phyloP scores from a whole-genome alignment of 1,140 invertebrate species.

The Formica exsecta region DNA sequence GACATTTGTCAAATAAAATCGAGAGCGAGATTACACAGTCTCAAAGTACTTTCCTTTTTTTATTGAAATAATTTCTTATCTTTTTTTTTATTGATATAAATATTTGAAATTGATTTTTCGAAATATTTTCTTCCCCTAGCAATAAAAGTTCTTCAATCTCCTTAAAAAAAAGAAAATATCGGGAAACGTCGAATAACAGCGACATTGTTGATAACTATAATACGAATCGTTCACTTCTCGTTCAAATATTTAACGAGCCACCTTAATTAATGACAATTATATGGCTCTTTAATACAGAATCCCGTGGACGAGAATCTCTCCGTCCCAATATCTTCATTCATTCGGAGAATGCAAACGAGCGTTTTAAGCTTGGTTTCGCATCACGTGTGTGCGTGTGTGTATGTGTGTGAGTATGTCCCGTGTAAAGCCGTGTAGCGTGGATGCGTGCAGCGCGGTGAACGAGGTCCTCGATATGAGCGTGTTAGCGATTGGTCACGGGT shows the following conservation, averaged over 20 bases:
- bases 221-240: background rate
- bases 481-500: conserved; percentile 60
- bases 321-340: conserved; percentile 49
- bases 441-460: conserved; percentile 43
- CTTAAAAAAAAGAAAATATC: background rate
- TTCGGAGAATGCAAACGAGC: conserved; percentile 57
- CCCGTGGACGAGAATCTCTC: background rate
- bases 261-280: conserved; percentile 45
- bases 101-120: too few species aligned
- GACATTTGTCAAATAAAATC: too few species aligned
- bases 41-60: too few species aligned
- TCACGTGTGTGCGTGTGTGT: background rate
- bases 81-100: too few species aligned
- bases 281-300: conserved; percentile 14
- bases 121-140: too few species aligned
- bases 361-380: conserved; percentile 34
- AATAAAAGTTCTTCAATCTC: too few species aligned
- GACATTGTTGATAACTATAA: background rate
- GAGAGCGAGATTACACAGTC: too few species aligned
- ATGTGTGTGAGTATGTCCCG: background rate
- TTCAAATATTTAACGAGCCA: background rate
- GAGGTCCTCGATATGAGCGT: conserved; percentile 53
- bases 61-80: too few species aligned
- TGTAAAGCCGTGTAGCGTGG: conserved; percentile 23
- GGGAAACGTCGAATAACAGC: background rate